These are phyloP conservation scores for Microtus californicus DNA, from an alignment of 2,797 vertebrate species.

Conservation along the genomic window DNA sequence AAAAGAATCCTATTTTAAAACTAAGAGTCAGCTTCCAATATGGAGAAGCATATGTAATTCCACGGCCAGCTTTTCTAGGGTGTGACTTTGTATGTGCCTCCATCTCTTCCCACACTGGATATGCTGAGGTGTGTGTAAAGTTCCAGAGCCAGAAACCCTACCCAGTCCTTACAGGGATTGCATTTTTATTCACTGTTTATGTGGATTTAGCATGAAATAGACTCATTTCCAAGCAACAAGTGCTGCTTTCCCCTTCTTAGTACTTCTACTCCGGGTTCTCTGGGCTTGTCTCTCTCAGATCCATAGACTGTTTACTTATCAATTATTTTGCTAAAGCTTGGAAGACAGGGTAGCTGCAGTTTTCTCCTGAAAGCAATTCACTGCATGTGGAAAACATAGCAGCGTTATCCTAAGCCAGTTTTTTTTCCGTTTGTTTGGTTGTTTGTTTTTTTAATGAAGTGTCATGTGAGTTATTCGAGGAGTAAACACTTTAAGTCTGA, in stretches of 20 bases:
- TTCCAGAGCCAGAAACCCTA: not conserved
- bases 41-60: not conserved
- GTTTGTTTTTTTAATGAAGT: conserved; percentile 41
- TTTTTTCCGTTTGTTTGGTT: not conserved
- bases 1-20: conserved; percentile 16
- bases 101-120: not conserved
- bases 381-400: not conserved
- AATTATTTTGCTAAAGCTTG: conserved; percentile 4
- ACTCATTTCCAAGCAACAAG: conserved; percentile 71
- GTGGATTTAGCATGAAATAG: not conserved
- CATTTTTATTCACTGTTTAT: not conserved
- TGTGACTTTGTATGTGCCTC: not conserved
- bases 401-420: conserved; percentile 44
- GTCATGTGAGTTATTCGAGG: conserved; percentile 67
- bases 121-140: not conserved
- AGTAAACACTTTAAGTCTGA: conserved; percentile 67
- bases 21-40: not conserved
- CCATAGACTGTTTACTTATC: not conserved
- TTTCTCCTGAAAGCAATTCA: conserved; percentile 38
- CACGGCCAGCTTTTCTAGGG: not conserved
- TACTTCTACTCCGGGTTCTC: not conserved
- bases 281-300: not conserved
- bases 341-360: not conserved
- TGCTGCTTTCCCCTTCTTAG: conserved; percentile 21
- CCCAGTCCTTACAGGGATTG: not conserved